Evolutionary conservation across 2,797 vertebrate species (phyloP).

Genomic region (Lepilemur ruficaudatus): DNA sequence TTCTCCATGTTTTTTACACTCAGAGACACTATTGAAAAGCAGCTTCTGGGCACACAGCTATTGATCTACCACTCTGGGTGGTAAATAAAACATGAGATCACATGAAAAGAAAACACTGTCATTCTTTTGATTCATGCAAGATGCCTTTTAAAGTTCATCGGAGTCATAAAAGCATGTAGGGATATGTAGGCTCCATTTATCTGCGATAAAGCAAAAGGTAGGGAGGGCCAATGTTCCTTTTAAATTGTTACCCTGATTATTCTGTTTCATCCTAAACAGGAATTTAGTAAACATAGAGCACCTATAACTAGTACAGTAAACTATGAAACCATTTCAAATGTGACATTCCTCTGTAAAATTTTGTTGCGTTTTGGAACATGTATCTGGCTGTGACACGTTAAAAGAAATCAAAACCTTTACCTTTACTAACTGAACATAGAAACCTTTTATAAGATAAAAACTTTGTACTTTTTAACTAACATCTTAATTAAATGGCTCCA

Average conservation of each 20-base stretch:
- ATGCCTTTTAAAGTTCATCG: constrained; percentile 33
- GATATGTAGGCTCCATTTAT: background rate
- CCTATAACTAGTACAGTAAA: background rate
- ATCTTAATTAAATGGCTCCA: background rate
- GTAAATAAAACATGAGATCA: constrained; percentile 50
- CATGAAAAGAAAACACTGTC: background rate
- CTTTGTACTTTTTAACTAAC: background rate
- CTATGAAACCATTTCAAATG: background rate
- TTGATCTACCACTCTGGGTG: constrained; percentile 22
- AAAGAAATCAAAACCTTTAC: background rate
- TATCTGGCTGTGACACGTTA: background rate
- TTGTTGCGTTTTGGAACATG: background rate
- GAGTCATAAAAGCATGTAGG: background rate
- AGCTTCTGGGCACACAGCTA: constrained; percentile 46
- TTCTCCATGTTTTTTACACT: constrained; percentile 17
- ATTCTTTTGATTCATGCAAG: constrained; percentile 13
- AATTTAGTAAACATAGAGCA: constrained; percentile 24
- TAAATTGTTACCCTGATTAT: background rate
- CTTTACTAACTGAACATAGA: background rate
- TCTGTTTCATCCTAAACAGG: background rate
- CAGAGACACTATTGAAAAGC: constrained; percentile 19
- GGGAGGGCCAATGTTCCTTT: background rate
- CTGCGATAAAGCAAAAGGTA: constrained; percentile 7
- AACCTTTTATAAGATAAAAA: background rate
- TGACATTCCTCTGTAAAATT: background rate